A percentile compares a stretch with the other conserved stretches of the same genome.
phyloP scores from a whole-genome alignment of 2,797 vertebrate genomes.

The Avahi laniger region DNA sequence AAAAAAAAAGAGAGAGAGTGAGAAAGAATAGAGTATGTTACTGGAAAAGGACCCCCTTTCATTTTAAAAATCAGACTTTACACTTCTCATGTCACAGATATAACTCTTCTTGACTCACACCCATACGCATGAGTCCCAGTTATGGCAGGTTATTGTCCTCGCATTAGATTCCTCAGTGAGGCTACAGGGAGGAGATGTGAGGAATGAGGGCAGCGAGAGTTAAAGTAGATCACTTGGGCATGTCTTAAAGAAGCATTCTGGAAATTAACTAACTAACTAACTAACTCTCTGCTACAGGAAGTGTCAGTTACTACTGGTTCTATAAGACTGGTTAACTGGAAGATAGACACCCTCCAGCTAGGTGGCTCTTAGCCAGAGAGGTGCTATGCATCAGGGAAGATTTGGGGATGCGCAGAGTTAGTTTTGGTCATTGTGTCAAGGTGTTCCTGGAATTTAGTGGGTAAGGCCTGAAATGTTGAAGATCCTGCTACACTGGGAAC shows the following conservation, averaged over 20 bases:
- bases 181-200: neutral
- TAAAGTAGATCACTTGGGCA: neutral
- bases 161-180: neutral
- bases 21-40: neutral
- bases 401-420: neutral
- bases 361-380: neutral
- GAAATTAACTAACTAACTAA: neutral
- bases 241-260: neutral
- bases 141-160: neutral
- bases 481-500: rapidly evolving
- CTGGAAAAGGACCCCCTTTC: conserved; percentile 11
- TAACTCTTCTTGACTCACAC: neutral
- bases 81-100: neutral
- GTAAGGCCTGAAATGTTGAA: neutral
- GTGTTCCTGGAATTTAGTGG: neutral
- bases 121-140: rapidly evolving
- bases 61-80: neutral
- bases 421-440: neutral
- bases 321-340: neutral
- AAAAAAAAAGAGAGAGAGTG: neutral
- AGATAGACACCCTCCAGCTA: neutral
- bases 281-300: neutral
- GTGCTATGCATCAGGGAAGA: neutral
- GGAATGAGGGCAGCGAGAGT: neutral
- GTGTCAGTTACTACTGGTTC: neutral